Evolutionary conservation across 2,888 invertebrate species (phyloP).

Genomic region (Pterostichus niger): DNA sequence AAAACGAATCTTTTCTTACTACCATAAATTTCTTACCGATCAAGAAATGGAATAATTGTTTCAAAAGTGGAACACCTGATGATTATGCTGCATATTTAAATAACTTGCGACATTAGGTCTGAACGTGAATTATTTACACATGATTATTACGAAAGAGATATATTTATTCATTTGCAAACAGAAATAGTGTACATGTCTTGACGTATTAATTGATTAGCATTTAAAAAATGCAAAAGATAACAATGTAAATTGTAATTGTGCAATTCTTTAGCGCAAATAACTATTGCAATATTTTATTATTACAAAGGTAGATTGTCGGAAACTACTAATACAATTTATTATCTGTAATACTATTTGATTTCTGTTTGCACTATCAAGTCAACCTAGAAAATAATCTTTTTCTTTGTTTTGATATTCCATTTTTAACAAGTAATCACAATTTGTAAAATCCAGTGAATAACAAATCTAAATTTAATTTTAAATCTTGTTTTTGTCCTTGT

Average conservation of each 20-base stretch:
- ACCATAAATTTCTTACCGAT: neutral
- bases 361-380: no score
- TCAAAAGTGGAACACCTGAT: neutral
- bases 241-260: neutral
- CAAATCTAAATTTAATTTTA: neutral
- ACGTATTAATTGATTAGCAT: neutral
- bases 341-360: no score
- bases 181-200: neutral
- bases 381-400: no score
- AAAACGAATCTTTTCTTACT: slow-evolving; percentile 6
- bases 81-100: neutral
- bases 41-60: neutral
- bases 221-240: neutral
- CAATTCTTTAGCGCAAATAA: neutral
- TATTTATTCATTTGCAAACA: neutral
- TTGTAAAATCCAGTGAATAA: neutral
- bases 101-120: neutral
- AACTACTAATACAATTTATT: no score
- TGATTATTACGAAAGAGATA: neutral
- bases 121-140: neutral
- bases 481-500: slow-evolving; percentile 6
- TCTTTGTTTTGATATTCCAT: neutral
- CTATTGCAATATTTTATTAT: no score
- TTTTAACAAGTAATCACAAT: neutral
- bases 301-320: no score